Base-by-base conservation (phyloP, 2,113 vertebrate genomes). In the Polypterus senegalus region DNA sequence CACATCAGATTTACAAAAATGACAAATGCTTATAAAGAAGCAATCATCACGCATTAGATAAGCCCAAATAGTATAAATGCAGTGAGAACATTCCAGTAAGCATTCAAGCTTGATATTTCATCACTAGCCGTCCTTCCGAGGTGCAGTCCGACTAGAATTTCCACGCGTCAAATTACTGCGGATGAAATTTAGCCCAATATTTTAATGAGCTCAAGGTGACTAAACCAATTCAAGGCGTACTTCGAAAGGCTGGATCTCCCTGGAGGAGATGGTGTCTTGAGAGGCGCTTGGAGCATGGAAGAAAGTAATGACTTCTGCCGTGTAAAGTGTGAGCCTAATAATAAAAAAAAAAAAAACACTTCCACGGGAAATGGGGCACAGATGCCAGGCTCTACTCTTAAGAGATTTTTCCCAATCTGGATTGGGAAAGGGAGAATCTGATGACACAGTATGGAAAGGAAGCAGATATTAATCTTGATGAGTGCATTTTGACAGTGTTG, bases 381-480 rank as follows among this genome's bases (percentile, higher is more conserved):
- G 60, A 71, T 81, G 80, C 81, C 81, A 81, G 81, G 73, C 71
- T 81, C 66, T 67, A 71, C 70, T 82, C 78, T 81, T 78, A 68
- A 80, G 81, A 81, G 82, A 77, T 77, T 63, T 70, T 58, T 62
- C 71, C 63, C 69, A 67, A 68, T 67, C 70, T 75, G 73, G 74
- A 67, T 76, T 72, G 73, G 71, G 78, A 81, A 75, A 78, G 84
- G 83, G 74, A 84, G 82, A 79, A 83, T 87, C 83, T 80, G 82
- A 88, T 78, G 82, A 86, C 80, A 76, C 74, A 77, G 74, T 76
- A 72, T 27, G 63, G 76, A 76, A 82, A 81, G 82, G 82, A 84
- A 86, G 81, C 79, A 75, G 79, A 84, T n/a, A 88, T 86, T 86
- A 83, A 86, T 86, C 81, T 83, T 83, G 67, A 69, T 81, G 81